phyloP scores from a whole-genome alignment of 2,113 vertebrate genomes.

The Catharus fuscescens region DNA sequence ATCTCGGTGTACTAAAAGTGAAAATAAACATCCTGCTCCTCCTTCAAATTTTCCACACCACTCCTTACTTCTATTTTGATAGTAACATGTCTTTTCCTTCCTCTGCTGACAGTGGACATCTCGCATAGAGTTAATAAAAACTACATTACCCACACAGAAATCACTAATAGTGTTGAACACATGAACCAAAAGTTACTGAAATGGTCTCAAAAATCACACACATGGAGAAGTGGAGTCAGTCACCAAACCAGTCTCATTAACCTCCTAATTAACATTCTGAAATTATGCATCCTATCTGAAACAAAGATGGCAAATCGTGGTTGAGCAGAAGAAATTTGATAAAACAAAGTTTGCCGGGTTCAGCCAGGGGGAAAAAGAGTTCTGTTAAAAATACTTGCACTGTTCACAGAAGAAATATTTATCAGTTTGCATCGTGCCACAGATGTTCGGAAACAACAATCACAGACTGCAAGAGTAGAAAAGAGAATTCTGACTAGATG shows the following conservation, averaged over 20 bases:
- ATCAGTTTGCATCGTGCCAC: not conserved
- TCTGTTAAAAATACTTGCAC: not conserved
- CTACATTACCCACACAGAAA: not conserved
- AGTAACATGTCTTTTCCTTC: not conserved
- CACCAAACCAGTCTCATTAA: not conserved
- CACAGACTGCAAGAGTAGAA: not conserved
- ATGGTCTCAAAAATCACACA: not conserved
- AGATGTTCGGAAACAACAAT: not conserved
- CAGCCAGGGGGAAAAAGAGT: not conserved
- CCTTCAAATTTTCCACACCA: not conserved
- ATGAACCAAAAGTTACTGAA: not conserved
- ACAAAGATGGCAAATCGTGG: fast-evolving
- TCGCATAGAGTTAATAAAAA: not conserved
- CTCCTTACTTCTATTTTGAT: not conserved
- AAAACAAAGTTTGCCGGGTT: not conserved
- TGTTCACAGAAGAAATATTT: not conserved
- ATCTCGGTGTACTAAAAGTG: not conserved
- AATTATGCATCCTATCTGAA: not conserved
- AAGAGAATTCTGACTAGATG: not conserved
- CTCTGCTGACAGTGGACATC: not conserved
- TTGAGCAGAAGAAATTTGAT: not conserved
- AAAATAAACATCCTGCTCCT: not conserved
- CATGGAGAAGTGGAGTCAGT: not conserved
- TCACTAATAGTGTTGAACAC: not conserved
- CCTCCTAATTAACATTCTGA: not conserved